Evolutionary conservation across 2,113 vertebrate genomes (phyloP).

Genomic region (Mola mola): DNA sequence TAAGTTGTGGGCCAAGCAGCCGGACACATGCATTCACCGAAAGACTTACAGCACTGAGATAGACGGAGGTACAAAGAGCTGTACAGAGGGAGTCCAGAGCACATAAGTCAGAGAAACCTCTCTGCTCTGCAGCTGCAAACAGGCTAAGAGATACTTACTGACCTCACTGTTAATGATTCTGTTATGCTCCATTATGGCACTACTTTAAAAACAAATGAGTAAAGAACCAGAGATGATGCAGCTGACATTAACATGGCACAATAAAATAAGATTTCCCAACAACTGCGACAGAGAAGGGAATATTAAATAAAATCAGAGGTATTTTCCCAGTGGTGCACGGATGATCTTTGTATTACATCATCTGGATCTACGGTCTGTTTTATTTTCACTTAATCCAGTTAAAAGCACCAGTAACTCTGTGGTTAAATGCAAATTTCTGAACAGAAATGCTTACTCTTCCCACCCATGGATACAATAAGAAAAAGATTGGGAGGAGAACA

Average conservation of each 20-base stretch:
- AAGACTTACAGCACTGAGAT: conserved; percentile 55
- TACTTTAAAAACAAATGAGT: conserved; percentile 25
- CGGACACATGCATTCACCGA: conserved; percentile 44
- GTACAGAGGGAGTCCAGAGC: conserved; percentile 51
- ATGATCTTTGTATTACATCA: conserved; percentile 46
- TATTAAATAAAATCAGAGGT: conserved; percentile 15
- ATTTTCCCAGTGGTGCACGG: conserved; percentile 33
- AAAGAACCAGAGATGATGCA: conserved; percentile 43
- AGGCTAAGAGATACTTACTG: conserved; percentile 51
- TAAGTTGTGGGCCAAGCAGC: conserved; percentile 49
- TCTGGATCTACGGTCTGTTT: conserved; percentile 38
- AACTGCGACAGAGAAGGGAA: conserved; percentile 32
- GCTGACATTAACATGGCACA: conserved; percentile 40
- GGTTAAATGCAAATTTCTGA: conserved; percentile 11
- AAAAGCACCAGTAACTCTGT: conserved; percentile 25
- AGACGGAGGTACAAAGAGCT: conserved; percentile 60
- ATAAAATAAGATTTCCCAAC: conserved; percentile 41
- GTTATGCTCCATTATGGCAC: conserved; percentile 42
- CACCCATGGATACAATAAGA: conserved; percentile 13
- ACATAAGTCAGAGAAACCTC: conserved; percentile 39
- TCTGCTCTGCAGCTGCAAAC: conserved; percentile 51
- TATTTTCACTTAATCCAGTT: conserved; percentile 43
- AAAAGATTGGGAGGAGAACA: conserved; percentile 19
- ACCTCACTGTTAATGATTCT: conserved; percentile 55
- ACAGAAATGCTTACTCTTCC: conserved; percentile 16